A percentile compares a stretch with the other conserved stretches of the same genome.
Evolutionary conservation across 2,113 vertebrate species (phyloP).

Genomic region (Perca flavescens): DNA sequence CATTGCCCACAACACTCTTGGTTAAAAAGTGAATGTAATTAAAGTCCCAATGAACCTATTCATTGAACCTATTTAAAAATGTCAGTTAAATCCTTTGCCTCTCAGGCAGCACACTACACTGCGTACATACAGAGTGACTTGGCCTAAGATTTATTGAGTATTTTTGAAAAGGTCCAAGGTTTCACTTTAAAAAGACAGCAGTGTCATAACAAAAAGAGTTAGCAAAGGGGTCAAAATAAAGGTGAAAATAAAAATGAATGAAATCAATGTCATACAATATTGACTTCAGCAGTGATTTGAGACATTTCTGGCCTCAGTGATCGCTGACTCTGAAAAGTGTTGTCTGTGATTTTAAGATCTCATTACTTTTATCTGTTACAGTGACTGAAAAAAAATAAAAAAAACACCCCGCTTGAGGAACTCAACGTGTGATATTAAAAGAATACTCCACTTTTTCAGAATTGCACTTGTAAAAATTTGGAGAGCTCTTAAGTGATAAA

Average conservation of each 20-base stretch:
- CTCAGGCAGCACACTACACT: slow-evolving; percentile 36
- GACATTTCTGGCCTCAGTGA: slow-evolving; percentile 11
- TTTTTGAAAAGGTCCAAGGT: slow-evolving; percentile 32
- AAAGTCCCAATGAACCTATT: slow-evolving; percentile 81
- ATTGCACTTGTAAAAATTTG: neutral
- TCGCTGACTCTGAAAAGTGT: neutral
- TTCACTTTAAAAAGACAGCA: slow-evolving; percentile 20
- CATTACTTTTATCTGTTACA: slow-evolving; percentile 23
- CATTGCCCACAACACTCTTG: slow-evolving; percentile 64
- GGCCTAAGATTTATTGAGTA: slow-evolving; percentile 12
- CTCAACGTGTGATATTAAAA: slow-evolving; percentile 18
- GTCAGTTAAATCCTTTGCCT: slow-evolving; percentile 73
- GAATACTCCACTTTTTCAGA: neutral
- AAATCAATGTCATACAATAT: slow-evolving; percentile 13
- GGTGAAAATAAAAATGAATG: slow-evolving; percentile 29
- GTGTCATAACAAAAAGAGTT: slow-evolving; percentile 1
- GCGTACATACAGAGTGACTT: slow-evolving; percentile 56
- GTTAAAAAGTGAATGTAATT: slow-evolving; percentile 82
- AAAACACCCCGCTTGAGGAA: slow-evolving; percentile 3
- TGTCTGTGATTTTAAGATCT: slow-evolving; percentile 34
- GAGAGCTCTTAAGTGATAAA: neutral
- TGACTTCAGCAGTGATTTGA: slow-evolving; percentile 10
- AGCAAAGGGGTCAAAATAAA: neutral
- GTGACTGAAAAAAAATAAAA: neutral
- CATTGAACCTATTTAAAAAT: slow-evolving; percentile 81